These are phyloP conservation scores for Hecatera dysodea DNA, from an alignment of 2,888 invertebrate genomes.

Conservation along the genomic window DNA sequence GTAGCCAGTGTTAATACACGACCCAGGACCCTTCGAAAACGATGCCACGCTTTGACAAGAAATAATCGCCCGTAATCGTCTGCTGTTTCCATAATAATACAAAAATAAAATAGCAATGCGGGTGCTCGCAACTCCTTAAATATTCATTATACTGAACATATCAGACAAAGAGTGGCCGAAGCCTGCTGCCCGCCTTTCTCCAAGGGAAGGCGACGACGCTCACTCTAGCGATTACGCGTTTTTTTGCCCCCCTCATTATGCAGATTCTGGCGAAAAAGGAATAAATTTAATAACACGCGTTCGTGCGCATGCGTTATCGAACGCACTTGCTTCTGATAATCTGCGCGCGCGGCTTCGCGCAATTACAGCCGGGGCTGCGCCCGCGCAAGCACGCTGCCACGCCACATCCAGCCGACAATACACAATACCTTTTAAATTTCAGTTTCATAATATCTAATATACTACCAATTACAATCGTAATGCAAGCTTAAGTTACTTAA, in stretches of 20 bases:
- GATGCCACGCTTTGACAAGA: conserved; percentile 82
- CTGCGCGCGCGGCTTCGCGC: conserved; percentile 85
- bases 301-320: conserved; percentile 90
- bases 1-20: conserved; percentile 66
- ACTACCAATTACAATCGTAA: conserved; percentile 70
- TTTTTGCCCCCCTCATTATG: conserved; percentile 90
- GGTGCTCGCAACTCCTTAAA: conserved; percentile 77
- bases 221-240: conserved; percentile 88
- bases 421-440: conserved; percentile 79
- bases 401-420: conserved; percentile 59
- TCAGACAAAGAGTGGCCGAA: conserved; percentile 81
- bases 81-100: conserved; percentile 79
- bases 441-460: conserved; percentile 79
- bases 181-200: conserved; percentile 84
- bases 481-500: conserved; percentile 83
- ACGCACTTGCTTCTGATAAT: conserved; percentile 90
- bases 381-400: conserved; percentile 46
- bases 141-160: conserved; percentile 83
- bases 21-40: conserved; percentile 61
- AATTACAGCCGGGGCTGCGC: conserved; percentile 77
- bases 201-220: conserved; percentile 85
- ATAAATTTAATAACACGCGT: conserved; percentile 90
- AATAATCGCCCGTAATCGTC: conserved; percentile 82
- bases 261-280: conserved; percentile 90
- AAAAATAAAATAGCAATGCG: conserved; percentile 76